Evolutionary conservation across 2,113 vertebrate genomes (phyloP).

Genomic region (Athene cunicularia): DNA sequence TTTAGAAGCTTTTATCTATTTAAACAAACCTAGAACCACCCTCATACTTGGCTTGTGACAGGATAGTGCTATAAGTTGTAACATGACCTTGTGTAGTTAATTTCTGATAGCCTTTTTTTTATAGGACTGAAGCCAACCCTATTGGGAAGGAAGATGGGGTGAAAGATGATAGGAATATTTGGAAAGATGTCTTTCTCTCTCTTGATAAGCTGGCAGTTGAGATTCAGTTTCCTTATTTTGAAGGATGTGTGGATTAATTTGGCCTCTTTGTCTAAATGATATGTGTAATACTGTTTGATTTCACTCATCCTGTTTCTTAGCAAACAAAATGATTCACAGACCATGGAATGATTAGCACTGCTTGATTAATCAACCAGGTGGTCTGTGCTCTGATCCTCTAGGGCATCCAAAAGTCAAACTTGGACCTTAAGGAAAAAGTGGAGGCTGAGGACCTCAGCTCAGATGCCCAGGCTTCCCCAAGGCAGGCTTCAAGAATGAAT

Average conservation of each 20-base stretch:
- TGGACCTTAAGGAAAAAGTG: slow-evolving; percentile 80
- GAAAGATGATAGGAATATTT: neutral
- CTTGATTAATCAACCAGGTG: slow-evolving; percentile 2
- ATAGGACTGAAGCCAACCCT: neutral
- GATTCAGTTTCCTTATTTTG: neutral
- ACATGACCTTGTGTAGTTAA: fast-evolving
- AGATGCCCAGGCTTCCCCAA: slow-evolving; percentile 75
- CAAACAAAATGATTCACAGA: neutral
- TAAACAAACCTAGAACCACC: neutral
- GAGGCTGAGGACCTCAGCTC: slow-evolving; percentile 75
- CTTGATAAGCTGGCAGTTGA: neutral
- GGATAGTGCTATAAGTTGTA: neutral
- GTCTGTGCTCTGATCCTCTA: slow-evolving; percentile 66
- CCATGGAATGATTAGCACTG: neutral
- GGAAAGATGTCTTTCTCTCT: neutral
- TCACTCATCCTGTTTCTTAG: neutral
- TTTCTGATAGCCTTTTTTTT: neutral
- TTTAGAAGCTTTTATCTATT: neutral
- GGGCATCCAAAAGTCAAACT: slow-evolving; percentile 80
- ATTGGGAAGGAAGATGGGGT: neutral
- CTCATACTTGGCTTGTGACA: neutral
- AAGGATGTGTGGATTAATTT: neutral
- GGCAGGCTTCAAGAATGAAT: slow-evolving; percentile 75
- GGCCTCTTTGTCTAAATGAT: neutral
- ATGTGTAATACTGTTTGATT: neutral